Evolutionary conservation across 2,888 invertebrate species (phyloP), one percentile per base, ranked within the genome.

Genomic region (Cremastinae sp.): DNA sequence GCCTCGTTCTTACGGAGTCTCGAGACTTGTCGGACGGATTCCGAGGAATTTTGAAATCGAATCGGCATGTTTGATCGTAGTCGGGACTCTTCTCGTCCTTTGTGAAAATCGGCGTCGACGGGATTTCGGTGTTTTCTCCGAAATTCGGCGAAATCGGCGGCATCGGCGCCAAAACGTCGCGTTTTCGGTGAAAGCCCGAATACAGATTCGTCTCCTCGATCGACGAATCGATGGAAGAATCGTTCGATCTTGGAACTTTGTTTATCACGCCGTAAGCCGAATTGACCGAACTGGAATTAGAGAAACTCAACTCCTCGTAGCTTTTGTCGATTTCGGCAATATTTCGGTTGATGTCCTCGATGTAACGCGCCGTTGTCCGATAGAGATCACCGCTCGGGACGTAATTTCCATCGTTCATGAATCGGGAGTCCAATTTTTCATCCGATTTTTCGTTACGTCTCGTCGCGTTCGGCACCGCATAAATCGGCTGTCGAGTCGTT

Each of bases 281-380:
- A 37, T 82, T 79, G 37, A 62, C 45, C 2, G 72, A 58, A 49
- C 82, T 83, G 12, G 79, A 75, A 12, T 69, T 77, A 4, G 75
- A 79, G 22, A 81, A 80, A 10, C 84, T 79, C 8, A 87, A 72
- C 49, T 86, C 85, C 62, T 86, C 87, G 78, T 86, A 87, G 20
- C 85, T 88, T 59, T 87, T 85, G 49, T 88, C 88, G 59, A 88
- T 88, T 71, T 88, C 88, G 0, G 88, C 88, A 9, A 88, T 84
- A 72, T 88, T 88, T 7, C 82, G 80, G 65, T 88, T 88, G 9
- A 88, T 86, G 56, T 88, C 88, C 58, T 88, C 88, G 74, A 88
- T 88, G 77, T 88, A 88, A 58, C 83, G 83, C 0, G 84, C 85
- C 1, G 87, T 87, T 43, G 85, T 87, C 5, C 86, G 82, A 45